These are phyloP conservation scores for Strongylocentrotus purpuratus DNA, from an alignment of 35 echinoderm and acorn worm species.

Conservation along the genomic window DNA sequence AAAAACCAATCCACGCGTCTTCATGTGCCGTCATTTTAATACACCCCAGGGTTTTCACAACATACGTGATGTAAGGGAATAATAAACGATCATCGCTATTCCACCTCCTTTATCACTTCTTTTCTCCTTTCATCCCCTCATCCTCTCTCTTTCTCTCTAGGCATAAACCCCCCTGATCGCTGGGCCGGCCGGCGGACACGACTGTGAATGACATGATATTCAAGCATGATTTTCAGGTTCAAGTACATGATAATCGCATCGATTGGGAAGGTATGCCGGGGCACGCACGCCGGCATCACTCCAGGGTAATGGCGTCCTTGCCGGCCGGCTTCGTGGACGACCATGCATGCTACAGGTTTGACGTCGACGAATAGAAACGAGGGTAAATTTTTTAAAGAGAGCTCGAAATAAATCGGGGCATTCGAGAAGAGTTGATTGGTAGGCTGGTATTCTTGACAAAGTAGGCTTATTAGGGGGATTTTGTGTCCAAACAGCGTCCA, in stretches of 20 bases:
- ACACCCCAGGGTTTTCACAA: slow-evolving; percentile 25
- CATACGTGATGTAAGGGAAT: neutral
- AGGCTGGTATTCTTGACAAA: neutral
- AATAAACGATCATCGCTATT: neutral
- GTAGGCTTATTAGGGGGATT: too few relatives aligned
- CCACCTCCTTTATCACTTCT: neutral
- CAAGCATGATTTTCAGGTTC: slow-evolving; percentile 26
- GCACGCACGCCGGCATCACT: neutral
- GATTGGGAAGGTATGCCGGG: neutral
- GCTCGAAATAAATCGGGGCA: neutral
- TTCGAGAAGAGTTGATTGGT: neutral
- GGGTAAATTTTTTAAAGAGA: neutral
- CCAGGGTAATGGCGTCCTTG: neutral
- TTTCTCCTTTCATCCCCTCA: neutral
- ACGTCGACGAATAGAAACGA: neutral
- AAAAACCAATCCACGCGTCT: neutral
- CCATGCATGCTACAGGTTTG: neutral
- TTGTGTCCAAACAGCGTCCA: too few relatives aligned
- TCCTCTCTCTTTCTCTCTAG: neutral
- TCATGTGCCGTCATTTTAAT: slow-evolving; percentile 20
- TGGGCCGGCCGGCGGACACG: neutral
- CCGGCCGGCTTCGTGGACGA: neutral
- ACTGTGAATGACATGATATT: slow-evolving; percentile 25
- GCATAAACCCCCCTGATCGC: neutral
- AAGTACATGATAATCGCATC: slow-evolving; percentile 10